Conservation (phyloP, 2,797 vertebrate genomes). For the Xyrichtys novacula region DNA sequence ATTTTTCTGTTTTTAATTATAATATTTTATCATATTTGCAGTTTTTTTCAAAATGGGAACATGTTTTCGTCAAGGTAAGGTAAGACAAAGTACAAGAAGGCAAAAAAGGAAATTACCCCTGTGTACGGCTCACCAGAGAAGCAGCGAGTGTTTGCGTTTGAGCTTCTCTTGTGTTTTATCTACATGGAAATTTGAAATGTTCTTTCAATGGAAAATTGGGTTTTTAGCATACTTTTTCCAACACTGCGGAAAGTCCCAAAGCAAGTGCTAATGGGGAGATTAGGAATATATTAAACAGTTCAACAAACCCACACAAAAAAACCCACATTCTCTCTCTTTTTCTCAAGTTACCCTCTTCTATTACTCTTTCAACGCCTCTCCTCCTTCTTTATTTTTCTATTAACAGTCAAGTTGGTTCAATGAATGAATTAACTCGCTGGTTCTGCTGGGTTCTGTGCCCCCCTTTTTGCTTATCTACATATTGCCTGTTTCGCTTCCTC, state of each 20-base stretch:
- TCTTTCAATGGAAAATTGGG: constrained; percentile 27
- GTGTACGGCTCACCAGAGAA: constrained; percentile 13
- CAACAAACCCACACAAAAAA: constrained; percentile 18
- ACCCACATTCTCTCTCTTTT: background rate
- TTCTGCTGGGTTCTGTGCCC: background rate
- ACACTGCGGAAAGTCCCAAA: constrained; percentile 31
- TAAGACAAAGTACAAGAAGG: constrained; percentile 22
- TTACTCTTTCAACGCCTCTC: background rate
- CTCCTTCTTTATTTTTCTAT: background rate
- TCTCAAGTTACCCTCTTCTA: background rate
- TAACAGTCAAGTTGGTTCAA: constrained; percentile 8
- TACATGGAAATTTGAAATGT: constrained; percentile 32
- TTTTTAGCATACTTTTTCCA: constrained; percentile 18
- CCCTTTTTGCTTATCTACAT: background rate
- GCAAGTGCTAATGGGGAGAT: constrained; percentile 27
- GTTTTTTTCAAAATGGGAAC: background rate
- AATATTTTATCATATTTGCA: background rate
- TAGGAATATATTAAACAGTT: constrained; percentile 42
- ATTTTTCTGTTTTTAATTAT: background rate
- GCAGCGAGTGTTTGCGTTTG: constrained; percentile 19
- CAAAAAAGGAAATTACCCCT: background rate
- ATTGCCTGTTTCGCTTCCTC: background rate
- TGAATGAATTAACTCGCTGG: background rate
- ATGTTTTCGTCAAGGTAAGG: constrained; percentile 16
- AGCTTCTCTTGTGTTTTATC: constrained; percentile 6